phyloP scores from a whole-genome alignment of 2,113 vertebrate species.

The Takifugu flavidus region DNA sequence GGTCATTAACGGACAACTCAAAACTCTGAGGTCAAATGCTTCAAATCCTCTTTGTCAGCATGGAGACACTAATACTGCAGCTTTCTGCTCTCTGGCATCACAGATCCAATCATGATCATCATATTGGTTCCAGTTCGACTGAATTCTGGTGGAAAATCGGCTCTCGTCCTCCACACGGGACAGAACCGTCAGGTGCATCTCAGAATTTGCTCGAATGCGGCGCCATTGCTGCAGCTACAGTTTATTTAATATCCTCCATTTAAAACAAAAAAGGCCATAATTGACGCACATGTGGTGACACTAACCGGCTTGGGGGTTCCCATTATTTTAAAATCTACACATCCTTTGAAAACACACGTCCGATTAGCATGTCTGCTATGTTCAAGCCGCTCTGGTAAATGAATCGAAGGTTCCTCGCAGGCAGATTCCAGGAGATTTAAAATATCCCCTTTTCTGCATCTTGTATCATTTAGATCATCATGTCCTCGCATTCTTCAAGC shows the following conservation, averaged over 20 bases:
- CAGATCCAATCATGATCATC: background rate
- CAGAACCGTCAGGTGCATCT: constrained; percentile 53
- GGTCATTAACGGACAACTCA: too few species aligned
- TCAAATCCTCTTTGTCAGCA: background rate
- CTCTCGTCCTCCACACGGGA: background rate
- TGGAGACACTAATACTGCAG: background rate
- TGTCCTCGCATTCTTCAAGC: constrained; percentile 26
- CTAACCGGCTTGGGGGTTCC: too few species aligned
- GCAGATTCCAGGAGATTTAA: background rate
- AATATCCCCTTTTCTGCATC: background rate
- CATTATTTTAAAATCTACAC: too few species aligned
- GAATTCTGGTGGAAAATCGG: background rate
- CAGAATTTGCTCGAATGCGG: constrained; percentile 79
- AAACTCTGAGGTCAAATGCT: background rate
- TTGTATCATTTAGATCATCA: constrained; percentile 49
- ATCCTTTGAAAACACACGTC: too few species aligned
- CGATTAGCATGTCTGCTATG: too few species aligned
- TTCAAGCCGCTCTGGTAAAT: too few species aligned
- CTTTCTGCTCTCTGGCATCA: background rate
- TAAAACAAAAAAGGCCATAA: background rate
- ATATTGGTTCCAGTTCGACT: background rate
- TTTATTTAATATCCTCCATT: too few species aligned
- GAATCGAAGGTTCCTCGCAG: background rate
- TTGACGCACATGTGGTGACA: background rate
- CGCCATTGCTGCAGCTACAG: constrained; percentile 58